A percentile compares a stretch with the other conserved stretches of the same genome.
These are phyloP conservation scores for Carabus problematicus DNA, from an alignment of 2,888 invertebrate genomes.

Conservation along the genomic window DNA sequence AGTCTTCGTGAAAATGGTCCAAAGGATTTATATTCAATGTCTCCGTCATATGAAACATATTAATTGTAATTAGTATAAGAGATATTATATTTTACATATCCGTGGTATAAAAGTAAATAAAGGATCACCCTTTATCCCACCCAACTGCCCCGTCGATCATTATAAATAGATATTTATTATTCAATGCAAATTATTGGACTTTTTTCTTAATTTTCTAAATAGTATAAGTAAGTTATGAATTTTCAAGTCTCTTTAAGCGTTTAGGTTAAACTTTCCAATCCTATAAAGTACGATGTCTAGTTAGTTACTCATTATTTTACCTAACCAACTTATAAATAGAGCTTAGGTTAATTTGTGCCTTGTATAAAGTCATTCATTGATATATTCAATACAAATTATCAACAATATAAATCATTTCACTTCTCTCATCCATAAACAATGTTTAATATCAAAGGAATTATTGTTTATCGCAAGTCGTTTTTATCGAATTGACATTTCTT, in stretches of 20 bases:
- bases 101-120: conserved; percentile 35
- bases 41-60: conserved; percentile 29
- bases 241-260: conserved; percentile 39
- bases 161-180: conserved; percentile 23
- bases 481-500: conserved; percentile 14
- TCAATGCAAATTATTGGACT: conserved; percentile 37
- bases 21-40: conserved; percentile 29
- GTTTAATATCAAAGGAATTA: background rate
- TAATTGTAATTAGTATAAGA: background rate
- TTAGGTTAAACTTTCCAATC: conserved; percentile 24
- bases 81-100: conserved; percentile 1
- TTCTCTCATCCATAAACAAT: background rate
- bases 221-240: conserved; percentile 32
- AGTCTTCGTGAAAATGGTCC: conserved; percentile 30
- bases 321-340: conserved; percentile 24
- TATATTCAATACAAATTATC: too few species aligned
- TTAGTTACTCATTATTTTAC: conserved; percentile 8
- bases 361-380: conserved; percentile 28
- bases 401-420: conserved; percentile 5
- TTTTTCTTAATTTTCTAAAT: conserved; percentile 35
- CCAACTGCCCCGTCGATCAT: conserved; percentile 27
- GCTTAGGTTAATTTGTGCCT: conserved; percentile 39
- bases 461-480: too few species aligned
- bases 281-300: conserved; percentile 3
- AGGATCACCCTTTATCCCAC: conserved; percentile 20